A percentile compares a stretch with the other conserved stretches of the same genome.
Conservation (phyloP, 2,113 vertebrate genomes). For the Aegithalos caudatus region DNA sequence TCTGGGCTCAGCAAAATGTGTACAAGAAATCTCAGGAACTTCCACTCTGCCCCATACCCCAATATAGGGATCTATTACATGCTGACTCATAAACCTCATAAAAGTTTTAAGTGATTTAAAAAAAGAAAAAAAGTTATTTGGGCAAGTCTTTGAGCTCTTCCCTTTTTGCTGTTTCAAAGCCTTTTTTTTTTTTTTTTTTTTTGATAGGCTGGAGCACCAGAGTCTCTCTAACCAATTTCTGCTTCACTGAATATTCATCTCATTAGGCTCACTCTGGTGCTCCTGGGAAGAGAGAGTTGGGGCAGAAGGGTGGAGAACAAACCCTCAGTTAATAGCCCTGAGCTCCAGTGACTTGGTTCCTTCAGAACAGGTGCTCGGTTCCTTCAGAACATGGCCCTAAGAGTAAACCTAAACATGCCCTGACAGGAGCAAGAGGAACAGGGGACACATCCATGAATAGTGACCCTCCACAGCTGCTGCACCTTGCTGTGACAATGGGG, state of each 20-base stretch:
- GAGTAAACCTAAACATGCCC: neutral
- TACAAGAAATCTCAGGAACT: neutral
- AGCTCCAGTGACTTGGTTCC: neutral
- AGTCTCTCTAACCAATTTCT: neutral
- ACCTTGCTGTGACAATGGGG: neutral
- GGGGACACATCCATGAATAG: fast-evolving
- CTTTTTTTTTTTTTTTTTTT: neutral
- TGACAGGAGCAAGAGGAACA: neutral
- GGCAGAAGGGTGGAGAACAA: neutral
- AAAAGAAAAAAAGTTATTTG: neutral
- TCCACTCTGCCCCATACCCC: neutral
- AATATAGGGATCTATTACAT: neutral
- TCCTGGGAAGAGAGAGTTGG: neutral
- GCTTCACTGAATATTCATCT: neutral
- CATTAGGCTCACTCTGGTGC: fast-evolving
- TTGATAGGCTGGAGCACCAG: neutral
- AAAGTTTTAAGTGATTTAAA: neutral
- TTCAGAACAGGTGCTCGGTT: neutral
- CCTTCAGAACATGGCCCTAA: neutral
- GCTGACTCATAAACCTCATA: neutral
- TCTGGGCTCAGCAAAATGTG: neutral
- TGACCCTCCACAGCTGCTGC: neutral
- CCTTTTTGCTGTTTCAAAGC: neutral
- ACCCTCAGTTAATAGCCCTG: neutral
- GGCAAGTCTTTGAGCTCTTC: neutral